Evolutionary conservation across 2,113 vertebrate genomes (phyloP).

Genomic region (Actinemys pallida): DNA sequence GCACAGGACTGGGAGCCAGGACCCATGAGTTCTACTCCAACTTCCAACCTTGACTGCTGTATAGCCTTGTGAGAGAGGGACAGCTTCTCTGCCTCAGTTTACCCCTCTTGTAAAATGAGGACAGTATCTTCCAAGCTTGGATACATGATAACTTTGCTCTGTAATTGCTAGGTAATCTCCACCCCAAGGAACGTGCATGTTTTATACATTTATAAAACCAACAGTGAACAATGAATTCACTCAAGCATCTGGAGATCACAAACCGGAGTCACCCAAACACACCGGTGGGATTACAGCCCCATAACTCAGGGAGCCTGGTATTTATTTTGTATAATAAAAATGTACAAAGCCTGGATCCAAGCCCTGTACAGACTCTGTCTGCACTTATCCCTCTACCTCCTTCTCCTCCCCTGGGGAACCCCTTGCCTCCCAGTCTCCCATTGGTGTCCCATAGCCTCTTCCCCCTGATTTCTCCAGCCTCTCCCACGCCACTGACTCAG

Average conservation of each 20-base stretch:
- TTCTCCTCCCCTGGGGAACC: neutral
- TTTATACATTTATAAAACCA: neutral
- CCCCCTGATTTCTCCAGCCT: neutral
- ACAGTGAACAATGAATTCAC: neutral
- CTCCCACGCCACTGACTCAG: neutral
- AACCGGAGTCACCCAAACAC: neutral
- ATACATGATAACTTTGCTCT: neutral
- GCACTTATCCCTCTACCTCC: neutral
- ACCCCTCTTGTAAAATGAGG: neutral
- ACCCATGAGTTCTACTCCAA: rapidly evolving
- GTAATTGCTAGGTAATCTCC: neutral
- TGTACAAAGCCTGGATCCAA: neutral
- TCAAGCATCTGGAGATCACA: neutral
- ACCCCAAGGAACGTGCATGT: neutral
- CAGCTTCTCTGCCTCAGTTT: neutral
- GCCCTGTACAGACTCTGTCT: neutral
- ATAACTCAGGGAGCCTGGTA: neutral
- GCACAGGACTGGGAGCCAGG: rapidly evolving
- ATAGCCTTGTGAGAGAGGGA: neutral
- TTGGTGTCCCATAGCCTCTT: neutral
- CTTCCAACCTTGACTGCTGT: neutral
- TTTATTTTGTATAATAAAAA: neutral
- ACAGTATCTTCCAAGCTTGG: neutral
- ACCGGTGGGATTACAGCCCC: neutral
- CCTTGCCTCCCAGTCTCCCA: neutral